phyloP scores from a whole-genome alignment of 2,888 invertebrate species.

The Machimus rusticus region DNA sequence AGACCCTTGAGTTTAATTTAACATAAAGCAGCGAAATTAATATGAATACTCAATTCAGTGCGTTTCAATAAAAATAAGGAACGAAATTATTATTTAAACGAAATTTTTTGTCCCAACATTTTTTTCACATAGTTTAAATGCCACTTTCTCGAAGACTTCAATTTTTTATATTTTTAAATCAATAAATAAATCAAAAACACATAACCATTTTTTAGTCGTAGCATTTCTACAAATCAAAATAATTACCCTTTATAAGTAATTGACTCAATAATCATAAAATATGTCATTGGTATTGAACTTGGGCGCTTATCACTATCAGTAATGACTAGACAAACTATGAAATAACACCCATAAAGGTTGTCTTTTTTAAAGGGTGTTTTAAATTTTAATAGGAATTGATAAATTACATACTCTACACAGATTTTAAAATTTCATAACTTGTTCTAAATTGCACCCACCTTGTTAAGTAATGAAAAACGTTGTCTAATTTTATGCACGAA shows the following conservation, averaged over 20 bases:
- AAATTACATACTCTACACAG: background rate
- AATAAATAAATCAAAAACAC: background rate
- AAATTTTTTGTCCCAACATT: no score
- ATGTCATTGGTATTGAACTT: background rate
- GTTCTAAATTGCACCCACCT: constrained; percentile 48
- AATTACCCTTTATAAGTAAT: background rate
- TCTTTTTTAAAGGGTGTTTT: background rate
- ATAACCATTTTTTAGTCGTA: background rate
- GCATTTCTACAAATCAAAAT: background rate
- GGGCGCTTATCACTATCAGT: background rate
- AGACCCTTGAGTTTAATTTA: background rate
- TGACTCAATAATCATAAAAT: background rate
- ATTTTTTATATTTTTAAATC: constrained; percentile 49
- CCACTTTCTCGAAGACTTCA: background rate
- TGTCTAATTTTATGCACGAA: constrained; percentile 52
- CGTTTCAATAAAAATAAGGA: background rate
- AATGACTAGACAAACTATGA: background rate
- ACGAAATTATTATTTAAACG: background rate
- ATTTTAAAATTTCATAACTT: background rate
- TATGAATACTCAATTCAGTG: background rate
- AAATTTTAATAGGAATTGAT: background rate
- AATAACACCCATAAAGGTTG: background rate
- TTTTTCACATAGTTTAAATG: no score
- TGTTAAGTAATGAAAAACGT: constrained; percentile 53
- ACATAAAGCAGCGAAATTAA: background rate